A percentile compares a stretch with the other conserved stretches of the same genome.
Conservation (phyloP, 2,888 invertebrate genomes). For the Xylocampa areola region DNA sequence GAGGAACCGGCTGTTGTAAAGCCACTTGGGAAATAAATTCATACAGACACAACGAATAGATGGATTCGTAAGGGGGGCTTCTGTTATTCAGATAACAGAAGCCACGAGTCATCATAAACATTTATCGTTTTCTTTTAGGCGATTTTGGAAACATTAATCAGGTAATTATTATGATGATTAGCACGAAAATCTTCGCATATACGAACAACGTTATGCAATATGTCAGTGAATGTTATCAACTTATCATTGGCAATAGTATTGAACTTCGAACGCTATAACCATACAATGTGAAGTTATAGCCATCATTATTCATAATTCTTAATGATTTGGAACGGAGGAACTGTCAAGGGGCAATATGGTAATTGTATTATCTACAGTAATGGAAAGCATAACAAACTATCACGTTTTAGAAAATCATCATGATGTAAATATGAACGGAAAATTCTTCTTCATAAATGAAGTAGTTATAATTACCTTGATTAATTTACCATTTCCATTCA, state of each 20-base stretch:
- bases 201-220: conserved; percentile 31
- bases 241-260: conserved; percentile 28
- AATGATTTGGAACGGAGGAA: conserved; percentile 40
- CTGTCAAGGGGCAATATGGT: conserved; percentile 12
- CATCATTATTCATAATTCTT: conserved; percentile 33
- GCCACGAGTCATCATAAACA: too few species aligned
- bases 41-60: too few species aligned
- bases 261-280: conserved; percentile 35
- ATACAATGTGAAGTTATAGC: conserved; percentile 35
- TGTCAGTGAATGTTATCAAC: conserved; percentile 29
- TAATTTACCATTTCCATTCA: not conserved
- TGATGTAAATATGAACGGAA: too few species aligned
- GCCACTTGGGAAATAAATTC: not conserved
- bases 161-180: not conserved
- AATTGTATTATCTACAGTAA: conserved; percentile 36
- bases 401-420: conserved; percentile 38
- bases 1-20: not conserved
- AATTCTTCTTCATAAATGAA: not conserved
- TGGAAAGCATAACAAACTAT: conserved; percentile 29
- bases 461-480: conserved; percentile 1
- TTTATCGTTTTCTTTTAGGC: too few species aligned
- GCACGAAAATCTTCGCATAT: conserved; percentile 22
- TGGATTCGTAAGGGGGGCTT: too few species aligned
- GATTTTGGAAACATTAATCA: conserved; percentile 1
- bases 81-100: too few species aligned